Conservation (phyloP, 2,113 vertebrate genomes). For the Lagenorhynchus albirostris region DNA sequence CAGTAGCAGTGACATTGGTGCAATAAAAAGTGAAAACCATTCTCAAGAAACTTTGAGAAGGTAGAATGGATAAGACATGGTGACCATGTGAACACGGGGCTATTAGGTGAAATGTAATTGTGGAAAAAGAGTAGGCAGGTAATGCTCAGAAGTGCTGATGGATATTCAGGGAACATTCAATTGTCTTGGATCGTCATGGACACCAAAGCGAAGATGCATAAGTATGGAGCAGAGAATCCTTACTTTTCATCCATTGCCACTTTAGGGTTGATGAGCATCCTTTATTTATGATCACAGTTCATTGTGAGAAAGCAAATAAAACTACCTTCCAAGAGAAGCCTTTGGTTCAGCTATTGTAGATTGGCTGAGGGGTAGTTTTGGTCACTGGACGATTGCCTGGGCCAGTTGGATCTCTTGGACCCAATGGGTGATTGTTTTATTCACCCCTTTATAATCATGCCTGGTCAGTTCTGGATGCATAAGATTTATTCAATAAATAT, state of each 20-base stretch:
- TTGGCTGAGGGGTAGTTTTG: background rate
- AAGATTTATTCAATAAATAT: background rate
- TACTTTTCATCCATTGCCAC: background rate
- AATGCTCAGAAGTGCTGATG: background rate
- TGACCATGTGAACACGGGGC: background rate
- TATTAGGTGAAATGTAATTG: fast-evolving
- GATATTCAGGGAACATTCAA: background rate
- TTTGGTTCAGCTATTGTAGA: background rate
- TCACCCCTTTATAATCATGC: background rate
- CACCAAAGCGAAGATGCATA: too few relatives aligned
- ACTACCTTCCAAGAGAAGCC: background rate
- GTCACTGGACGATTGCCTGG: background rate
- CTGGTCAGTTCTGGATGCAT: background rate
- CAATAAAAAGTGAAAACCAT: background rate
- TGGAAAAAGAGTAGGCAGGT: background rate
- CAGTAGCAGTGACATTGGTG: too few relatives aligned
- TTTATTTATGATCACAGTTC: background rate
- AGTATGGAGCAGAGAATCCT: background rate
- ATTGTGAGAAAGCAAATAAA: background rate
- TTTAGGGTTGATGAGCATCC: background rate
- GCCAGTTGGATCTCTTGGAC: too few relatives aligned
- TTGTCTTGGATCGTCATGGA: too few relatives aligned
- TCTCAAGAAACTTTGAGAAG: background rate
- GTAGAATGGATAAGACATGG: background rate
- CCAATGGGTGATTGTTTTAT: background rate